These are phyloP conservation scores for Lutjanus argentimaculatus DNA, from an alignment of 2,797 vertebrate genomes.

Conservation along the genomic window DNA sequence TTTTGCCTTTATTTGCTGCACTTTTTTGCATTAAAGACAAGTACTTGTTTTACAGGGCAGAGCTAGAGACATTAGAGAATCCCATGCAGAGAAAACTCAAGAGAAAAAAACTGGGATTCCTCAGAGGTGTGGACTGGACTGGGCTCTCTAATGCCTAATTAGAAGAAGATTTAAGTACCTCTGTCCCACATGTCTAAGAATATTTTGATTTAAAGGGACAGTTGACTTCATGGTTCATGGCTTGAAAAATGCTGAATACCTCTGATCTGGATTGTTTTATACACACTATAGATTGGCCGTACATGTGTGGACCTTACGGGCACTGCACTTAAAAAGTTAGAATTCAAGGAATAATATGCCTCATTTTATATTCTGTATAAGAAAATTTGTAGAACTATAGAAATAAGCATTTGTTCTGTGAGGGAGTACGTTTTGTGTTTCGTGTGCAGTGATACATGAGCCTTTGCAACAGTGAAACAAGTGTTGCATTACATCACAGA, in stretches of 20 bases:
- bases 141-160: not conserved
- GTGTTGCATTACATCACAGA: not conserved
- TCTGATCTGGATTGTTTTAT: too few relatives aligned
- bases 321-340: not conserved
- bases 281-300: not conserved
- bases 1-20: slow-evolving; percentile 1
- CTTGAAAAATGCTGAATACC: too few relatives aligned
- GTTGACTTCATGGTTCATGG: too few relatives aligned
- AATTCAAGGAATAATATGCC: not conserved
- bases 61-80: not conserved
- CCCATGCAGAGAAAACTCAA: not conserved
- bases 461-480: not conserved
- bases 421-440: not conserved
- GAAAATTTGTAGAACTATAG: not conserved
- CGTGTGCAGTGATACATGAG: not conserved
- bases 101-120: not conserved
- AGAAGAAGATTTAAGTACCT: slow-evolving; percentile 10
- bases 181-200: too few relatives aligned
- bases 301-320: not conserved
- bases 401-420: not conserved
- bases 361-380: not conserved
- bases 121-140: not conserved
- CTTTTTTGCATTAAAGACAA: not conserved
- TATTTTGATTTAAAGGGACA: too few relatives aligned
- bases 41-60: not conserved